Base-by-base conservation (phyloP, 2,113 vertebrate genomes). In the Nannospalax galili region DNA sequence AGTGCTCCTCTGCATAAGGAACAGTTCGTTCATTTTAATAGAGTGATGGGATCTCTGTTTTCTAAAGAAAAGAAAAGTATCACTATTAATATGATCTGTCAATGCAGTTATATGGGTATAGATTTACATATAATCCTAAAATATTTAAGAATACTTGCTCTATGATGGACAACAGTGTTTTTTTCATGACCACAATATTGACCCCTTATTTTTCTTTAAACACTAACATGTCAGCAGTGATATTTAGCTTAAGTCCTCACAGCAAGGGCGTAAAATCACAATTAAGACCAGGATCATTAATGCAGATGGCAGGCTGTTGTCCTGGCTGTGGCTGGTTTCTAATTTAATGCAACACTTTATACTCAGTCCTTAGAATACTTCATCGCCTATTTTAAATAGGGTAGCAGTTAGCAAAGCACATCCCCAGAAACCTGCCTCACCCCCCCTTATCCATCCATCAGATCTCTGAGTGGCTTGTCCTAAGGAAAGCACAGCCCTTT, bases 321-420 rank as follows among this genome's bases (percentile, higher is more conserved):
- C 30, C 19, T 84, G 17, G 87, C 5, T 67, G 26, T 65, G 79
- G 24, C 32, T 82, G 60, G 10, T 20, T 20, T 65, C 52, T 92
- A 78, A 52, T 88, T 88, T 65, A 30, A 69, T 79, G 40, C 78
- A 70, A n/a, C 79, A 42, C 65, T 82, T 92, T 80, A n/a, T 62
- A 37, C n/a, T 67, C 45, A 9, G 75, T 9, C 32, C 62, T 75
- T 79, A 89, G 26, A 88, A 73, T 40, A 37, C 72, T 52, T 60
- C 40, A 48, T 77, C 32, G 10, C 84, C 35, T 40, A 40, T 80
- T 93, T 85, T 88, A 84, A 93, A 92, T 77, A 91, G 88, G 75
- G 86, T 81, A 94, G 73, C 19, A 79, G 56, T 52, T 24, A 45
- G 78, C 75, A 56, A 84, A 86, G 35, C n/a, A 20, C 30, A 26